Conservation (phyloP, 2,113 vertebrate species). For the Thermophis baileyi region DNA sequence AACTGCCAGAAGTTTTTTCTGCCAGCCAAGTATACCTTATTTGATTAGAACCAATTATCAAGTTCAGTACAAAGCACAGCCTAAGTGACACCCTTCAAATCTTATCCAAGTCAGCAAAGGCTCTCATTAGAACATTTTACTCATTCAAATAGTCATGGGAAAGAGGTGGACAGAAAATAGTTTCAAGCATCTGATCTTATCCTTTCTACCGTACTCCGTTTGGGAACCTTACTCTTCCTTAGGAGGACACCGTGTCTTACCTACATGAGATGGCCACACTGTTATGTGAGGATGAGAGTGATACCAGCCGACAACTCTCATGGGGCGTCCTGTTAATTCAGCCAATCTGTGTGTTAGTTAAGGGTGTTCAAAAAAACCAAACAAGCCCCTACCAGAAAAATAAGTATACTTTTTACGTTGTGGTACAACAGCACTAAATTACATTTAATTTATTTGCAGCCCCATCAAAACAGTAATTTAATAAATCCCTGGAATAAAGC, state of each 20-base stretch:
- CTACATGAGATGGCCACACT: slow-evolving; percentile 95
- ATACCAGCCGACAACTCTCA: slow-evolving; percentile 98
- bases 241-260: slow-evolving; percentile 63
- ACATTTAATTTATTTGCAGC: background rate
- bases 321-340: slow-evolving; percentile 86
- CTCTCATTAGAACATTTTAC: background rate
- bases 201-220: background rate
- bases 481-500: background rate
- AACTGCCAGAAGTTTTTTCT: background rate
- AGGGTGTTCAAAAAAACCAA: slow-evolving; percentile 37
- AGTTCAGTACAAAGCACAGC: background rate
- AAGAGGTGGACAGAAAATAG: background rate
- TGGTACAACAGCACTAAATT: background rate
- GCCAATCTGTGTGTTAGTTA: slow-evolving; percentile 83
- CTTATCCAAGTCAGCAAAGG: background rate
- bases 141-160: background rate
- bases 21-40: background rate
- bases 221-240: background rate
- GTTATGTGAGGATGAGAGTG: slow-evolving; percentile 98
- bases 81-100: too few relatives aligned
- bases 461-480: background rate
- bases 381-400: background rate
- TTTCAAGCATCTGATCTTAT: background rate
- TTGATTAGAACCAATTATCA: background rate
- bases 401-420: background rate